Evolutionary conservation across 2,888 invertebrate genomes (phyloP).

Genomic region (Halocaridina rubra): DNA sequence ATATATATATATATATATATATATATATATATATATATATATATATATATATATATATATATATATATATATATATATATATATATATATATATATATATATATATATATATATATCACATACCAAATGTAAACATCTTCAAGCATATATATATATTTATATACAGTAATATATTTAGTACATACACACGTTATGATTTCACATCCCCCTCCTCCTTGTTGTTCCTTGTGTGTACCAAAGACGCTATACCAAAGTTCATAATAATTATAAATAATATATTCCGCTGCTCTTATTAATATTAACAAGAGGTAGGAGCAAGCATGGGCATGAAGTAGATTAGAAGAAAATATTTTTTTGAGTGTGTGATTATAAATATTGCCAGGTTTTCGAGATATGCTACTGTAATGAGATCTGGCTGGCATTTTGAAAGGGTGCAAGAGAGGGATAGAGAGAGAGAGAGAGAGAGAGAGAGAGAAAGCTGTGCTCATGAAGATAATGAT

Average conservation of each 20-base stretch:
- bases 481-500: too few species aligned
- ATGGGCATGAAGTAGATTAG: slow-evolving; percentile 40
- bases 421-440: neutral
- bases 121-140: too few species aligned
- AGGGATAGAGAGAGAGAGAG: slow-evolving; percentile 19
- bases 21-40: neutral
- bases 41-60: neutral
- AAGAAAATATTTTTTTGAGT: slow-evolving; percentile 50
- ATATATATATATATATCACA: neutral
- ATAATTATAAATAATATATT: too few species aligned
- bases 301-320: slow-evolving; percentile 32
- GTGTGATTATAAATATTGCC: slow-evolving; percentile 32
- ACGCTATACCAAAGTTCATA: slow-evolving; percentile 9
- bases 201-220: too few species aligned
- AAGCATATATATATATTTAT: neutral
- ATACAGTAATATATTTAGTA: too few species aligned
- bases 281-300: neutral
- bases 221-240: slow-evolving; percentile 46
- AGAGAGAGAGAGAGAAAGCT: slow-evolving; percentile 4
- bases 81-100: neutral
- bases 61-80: neutral
- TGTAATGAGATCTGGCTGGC: slow-evolving; percentile 28
- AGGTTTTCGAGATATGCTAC: slow-evolving; percentile 41
- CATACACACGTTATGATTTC: neutral
- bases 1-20: neutral